Percentiles rank a stretch among this genome's conserved stretches.
Conservation (phyloP, 1,140 invertebrate species). For the Trichonephila inaurata region DNA sequence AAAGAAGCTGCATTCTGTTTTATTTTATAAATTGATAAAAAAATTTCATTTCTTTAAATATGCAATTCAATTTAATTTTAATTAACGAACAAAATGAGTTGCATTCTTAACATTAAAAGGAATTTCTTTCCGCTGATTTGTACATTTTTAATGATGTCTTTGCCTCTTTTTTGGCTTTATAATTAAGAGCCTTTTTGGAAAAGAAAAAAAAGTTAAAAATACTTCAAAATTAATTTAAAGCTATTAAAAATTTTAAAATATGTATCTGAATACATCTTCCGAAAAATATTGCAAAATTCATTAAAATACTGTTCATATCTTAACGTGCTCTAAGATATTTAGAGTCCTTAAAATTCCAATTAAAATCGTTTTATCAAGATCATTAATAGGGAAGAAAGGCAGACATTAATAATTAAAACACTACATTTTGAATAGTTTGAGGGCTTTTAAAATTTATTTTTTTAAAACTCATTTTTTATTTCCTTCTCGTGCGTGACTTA, state of each 20-base stretch:
- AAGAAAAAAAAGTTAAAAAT: no score
- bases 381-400: neutral
- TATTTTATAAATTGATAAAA: conserved; percentile 26
- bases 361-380: neutral
- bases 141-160: no score
- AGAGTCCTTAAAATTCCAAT: neutral
- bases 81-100: neutral
- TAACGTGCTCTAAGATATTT: neutral
- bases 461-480: neutral
- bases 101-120: no score
- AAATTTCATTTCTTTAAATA: conserved; percentile 51
- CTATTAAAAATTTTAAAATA: neutral
- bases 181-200: neutral
- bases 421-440: neutral
- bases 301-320: neutral
- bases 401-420: neutral
- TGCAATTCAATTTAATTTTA: neutral
- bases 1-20: conserved; percentile 42
- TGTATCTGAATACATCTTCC: neutral
- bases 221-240: neutral
- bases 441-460: neutral
- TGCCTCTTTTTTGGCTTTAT: neutral
- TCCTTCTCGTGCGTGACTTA: neutral
- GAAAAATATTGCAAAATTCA: neutral
- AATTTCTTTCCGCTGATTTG: no score